Base-by-base conservation (phyloP, 1,140 invertebrate species). In the Venustaconcha ellipsiformis region DNA sequence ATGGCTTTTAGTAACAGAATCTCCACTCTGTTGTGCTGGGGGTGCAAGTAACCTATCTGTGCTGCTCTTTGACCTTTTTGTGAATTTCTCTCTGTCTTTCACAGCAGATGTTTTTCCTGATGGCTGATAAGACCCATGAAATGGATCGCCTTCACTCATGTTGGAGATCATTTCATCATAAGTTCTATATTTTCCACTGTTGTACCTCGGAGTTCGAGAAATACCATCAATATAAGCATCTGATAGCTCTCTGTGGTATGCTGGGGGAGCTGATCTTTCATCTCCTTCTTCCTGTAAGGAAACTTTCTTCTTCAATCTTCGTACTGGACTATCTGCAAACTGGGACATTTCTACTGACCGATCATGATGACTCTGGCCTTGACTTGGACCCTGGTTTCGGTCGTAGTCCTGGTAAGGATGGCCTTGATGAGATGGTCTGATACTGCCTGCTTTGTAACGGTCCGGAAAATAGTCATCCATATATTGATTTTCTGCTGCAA, bases 121-220 rank as follows among this genome's bases (percentile, higher is more conserved):
- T 20, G 79, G 77, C n/a, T 72, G 56, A 58, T 69, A 74, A 58
- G 68, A 20, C 3, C 66, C 76, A 62, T 68, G 26, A 63, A 75
- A 76, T 20, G 77, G 78, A 63, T 78, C 74, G 14, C 74, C 66
- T n/a, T 57, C 20, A 18, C 60, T 67, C 63, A 78, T 73, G 18
- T 76, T 65, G 0, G 55, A 26, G 13, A 77, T 70, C 57, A 77
- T 76, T 8, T 74, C 73, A 72, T 75, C 77, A 26, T 80, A 71
- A 18, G 62, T 78, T 8, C 58, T 71, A 18, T 80, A 70, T 37
- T 70, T 62, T 15, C 69, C 69, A 17, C 65, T 56, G 12, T 30
- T 30, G 37, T 76, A 76, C 23, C 70, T 60, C 17, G 65, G 71
- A 48, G 70, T 74, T n/a, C 69, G 48, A 15, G 66, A 64, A 11